A percentile compares a stretch with the other conserved stretches of the same genome.
Evolutionary conservation across 2,797 vertebrate species (phyloP).

Genomic region (Pristis pectinata): DNA sequence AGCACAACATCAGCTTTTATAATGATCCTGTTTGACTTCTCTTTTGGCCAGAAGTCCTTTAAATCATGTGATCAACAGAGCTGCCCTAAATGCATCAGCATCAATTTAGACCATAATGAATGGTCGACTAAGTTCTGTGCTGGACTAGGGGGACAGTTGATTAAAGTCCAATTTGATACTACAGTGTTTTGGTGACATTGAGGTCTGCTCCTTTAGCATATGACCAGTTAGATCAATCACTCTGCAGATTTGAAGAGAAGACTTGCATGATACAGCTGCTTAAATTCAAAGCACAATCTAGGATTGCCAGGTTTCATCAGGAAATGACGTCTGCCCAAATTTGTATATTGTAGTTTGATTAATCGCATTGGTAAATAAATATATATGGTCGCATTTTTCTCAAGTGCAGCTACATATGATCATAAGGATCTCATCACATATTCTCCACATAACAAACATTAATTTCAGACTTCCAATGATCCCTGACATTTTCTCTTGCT

Average conservation of each 20-base stretch:
- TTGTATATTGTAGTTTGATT: neutral
- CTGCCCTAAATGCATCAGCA: neutral
- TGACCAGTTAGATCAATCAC: constrained; percentile 22
- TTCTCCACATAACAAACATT: neutral
- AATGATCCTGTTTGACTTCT: constrained; percentile 9
- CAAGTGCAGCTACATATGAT: neutral
- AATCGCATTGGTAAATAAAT: neutral
- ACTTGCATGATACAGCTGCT: neutral
- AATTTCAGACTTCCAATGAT: neutral
- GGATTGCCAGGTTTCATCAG: neutral
- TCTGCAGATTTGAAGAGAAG: neutral
- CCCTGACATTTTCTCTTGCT: neutral
- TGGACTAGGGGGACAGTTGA: constrained; percentile 2
- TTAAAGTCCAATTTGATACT: neutral
- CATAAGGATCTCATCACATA: neutral
- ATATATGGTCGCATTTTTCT: neutral
- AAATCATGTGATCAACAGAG: neutral
- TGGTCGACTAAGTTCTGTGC: neutral
- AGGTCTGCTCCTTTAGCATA: constrained; percentile 17
- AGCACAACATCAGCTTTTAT: neutral
- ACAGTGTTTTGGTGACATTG: constrained; percentile 3
- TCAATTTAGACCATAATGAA: constrained; percentile 10
- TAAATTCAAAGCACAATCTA: constrained; percentile 22
- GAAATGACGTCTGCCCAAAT: neutral
- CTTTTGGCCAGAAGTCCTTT: neutral